Conservation (phyloP, 2,888 invertebrate species). For the Eucera pruinosa region DNA sequence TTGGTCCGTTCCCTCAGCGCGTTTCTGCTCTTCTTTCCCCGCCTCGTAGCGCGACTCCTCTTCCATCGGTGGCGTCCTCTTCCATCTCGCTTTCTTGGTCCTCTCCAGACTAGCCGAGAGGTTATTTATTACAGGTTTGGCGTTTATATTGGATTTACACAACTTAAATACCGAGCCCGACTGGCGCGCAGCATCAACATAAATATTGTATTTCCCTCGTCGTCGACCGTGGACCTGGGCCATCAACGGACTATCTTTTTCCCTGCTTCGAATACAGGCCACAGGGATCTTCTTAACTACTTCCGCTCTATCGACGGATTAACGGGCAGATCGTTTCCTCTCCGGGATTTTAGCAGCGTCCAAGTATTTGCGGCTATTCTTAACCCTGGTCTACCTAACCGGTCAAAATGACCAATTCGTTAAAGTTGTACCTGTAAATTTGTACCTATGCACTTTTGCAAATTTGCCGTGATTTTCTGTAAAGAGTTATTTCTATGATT, state of each 20-base stretch:
- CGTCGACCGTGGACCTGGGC: conserved; percentile 21
- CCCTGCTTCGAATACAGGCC: conserved; percentile 61
- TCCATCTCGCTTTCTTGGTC: conserved; percentile 38
- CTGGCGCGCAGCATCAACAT: conserved; percentile 78
- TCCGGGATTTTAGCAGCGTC: too few relatives aligned
- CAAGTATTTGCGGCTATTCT: not conserved
- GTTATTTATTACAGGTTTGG: conserved; percentile 83
- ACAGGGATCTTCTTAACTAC: conserved; percentile 46
- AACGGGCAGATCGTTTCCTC: not conserved
- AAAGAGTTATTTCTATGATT: too few relatives aligned
- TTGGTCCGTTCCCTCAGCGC: conserved; percentile 16
- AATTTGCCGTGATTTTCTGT: too few relatives aligned
- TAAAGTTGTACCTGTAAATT: too few relatives aligned
- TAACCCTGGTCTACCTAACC: not conserved
- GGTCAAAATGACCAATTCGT: too few relatives aligned
- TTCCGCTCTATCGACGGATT: conserved; percentile 25
- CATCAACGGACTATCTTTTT: conserved; percentile 51
- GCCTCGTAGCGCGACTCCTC: conserved; percentile 27
- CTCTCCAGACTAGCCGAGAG: conserved; percentile 73
- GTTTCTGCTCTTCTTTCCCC: conserved; percentile 48
- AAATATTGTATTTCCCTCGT: conserved; percentile 80
- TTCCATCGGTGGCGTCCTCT: conserved; percentile 39
- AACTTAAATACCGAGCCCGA: conserved; percentile 82
- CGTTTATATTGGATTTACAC: conserved; percentile 84
- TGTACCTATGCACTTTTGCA: too few relatives aligned